phyloP scores from a whole-genome alignment of 2,113 vertebrate species.

The Upupa epops region DNA sequence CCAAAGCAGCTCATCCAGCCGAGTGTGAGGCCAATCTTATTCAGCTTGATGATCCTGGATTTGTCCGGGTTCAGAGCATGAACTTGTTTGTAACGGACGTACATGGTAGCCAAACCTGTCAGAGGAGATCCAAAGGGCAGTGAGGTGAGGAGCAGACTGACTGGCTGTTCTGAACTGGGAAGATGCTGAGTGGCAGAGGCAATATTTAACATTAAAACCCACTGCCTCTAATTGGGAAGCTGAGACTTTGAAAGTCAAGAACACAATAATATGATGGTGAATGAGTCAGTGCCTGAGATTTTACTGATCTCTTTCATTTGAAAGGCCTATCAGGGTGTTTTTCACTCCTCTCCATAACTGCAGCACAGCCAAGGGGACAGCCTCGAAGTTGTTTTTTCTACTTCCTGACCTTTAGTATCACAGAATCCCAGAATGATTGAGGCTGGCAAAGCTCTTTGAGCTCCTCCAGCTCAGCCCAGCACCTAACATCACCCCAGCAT shows the following conservation, averaged over 20 bases:
- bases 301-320: neutral
- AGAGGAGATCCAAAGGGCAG: slow-evolving; percentile 1
- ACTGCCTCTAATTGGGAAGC: neutral
- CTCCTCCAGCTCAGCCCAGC: too few species aligned
- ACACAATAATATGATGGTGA: neutral
- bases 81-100: slow-evolving; percentile 90
- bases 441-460: too few species aligned
- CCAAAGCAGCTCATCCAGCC: slow-evolving; percentile 88
- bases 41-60: slow-evolving; percentile 69
- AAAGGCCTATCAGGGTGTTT: neutral
- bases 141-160: neutral
- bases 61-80: slow-evolving; percentile 75
- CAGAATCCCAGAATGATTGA: neutral
- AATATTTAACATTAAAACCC: neutral
- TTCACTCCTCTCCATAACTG: neutral
- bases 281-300: neutral
- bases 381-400: neutral
- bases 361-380: neutral
- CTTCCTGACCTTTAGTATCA: neutral
- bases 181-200: neutral
- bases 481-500: too few species aligned
- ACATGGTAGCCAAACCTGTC: slow-evolving; percentile 86
- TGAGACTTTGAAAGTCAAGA: neutral
- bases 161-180: neutral
- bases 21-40: slow-evolving; percentile 77